A percentile compares a stretch with the other conserved stretches of the same genome.
Conservation (phyloP, 2,113 vertebrate genomes). For the Xerus inauris region DNA sequence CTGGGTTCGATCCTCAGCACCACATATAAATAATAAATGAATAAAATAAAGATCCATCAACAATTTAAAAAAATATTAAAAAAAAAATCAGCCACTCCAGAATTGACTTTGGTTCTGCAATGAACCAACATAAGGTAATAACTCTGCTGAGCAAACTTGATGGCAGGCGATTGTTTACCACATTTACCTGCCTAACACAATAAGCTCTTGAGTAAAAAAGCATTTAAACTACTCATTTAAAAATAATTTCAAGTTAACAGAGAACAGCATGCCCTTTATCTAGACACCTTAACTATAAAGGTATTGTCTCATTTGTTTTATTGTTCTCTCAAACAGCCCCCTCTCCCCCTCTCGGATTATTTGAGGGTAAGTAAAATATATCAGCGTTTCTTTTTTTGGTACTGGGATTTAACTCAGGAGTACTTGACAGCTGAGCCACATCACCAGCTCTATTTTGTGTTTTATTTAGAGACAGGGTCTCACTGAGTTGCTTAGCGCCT, state of each 20-base stretch:
- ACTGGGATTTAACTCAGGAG: too few relatives aligned
- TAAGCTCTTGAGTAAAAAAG: constrained; percentile 24
- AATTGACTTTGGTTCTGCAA: constrained; percentile 49
- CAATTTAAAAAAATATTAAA: too few relatives aligned
- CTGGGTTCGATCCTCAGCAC: too few relatives aligned
- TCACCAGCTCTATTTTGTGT: too few relatives aligned
- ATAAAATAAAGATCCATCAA: too few relatives aligned
- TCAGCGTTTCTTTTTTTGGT: not conserved
- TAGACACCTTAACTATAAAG: not conserved
- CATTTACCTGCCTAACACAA: not conserved
- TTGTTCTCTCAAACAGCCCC: not conserved
- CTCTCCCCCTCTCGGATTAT: not conserved
- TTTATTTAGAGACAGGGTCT: too few relatives aligned
- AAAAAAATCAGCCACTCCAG: not conserved
- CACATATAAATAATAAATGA: too few relatives aligned
- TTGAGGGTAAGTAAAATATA: not conserved
- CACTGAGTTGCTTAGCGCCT: too few relatives aligned
- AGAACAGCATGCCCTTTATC: constrained; percentile 20
- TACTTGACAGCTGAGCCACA: too few relatives aligned
- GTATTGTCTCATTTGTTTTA: not conserved
- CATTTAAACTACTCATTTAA: constrained; percentile 22
- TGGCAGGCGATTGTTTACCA: not conserved
- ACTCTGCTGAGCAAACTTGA: not conserved
- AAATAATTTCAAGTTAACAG: constrained; percentile 19
- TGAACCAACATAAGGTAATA: not conserved